Conservation (phyloP, 2,888 invertebrate genomes). For the Oscheius sp. region DNA sequence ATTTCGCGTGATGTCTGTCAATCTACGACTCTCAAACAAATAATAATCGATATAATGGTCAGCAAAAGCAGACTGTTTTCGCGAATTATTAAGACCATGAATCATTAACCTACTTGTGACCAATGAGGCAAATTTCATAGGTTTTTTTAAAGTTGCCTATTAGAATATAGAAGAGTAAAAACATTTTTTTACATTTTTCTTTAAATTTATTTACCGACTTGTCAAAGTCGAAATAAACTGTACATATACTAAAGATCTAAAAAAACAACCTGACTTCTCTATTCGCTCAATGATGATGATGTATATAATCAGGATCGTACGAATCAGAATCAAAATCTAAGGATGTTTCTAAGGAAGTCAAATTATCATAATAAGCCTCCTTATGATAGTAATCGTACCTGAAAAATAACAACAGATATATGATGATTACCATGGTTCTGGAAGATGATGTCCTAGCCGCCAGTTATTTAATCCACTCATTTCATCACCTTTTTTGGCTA, state of each 20-base stretch:
- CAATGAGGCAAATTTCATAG: not conserved
- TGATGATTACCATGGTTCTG: constrained; percentile 57
- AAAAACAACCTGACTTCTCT: not conserved
- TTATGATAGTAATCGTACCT: constrained; percentile 64
- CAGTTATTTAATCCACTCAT: constrained; percentile 46
- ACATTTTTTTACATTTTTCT: too few relatives aligned
- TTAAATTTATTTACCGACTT: not conserved
- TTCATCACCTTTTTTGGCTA: constrained; percentile 55
- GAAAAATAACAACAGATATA: not conserved
- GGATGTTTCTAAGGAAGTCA: constrained; percentile 56
- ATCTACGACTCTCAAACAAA: not conserved
- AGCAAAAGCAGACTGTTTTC: constrained; percentile 12
- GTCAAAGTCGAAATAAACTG: not conserved
- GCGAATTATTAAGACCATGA: not conserved
- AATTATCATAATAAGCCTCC: constrained; percentile 61
- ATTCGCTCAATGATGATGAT: constrained; percentile 53
- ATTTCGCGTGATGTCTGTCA: constrained; percentile 22
- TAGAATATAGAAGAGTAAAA: not conserved
- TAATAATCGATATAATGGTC: constrained; percentile 28
- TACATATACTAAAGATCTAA: constrained; percentile 14
- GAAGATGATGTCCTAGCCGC: constrained; percentile 56
- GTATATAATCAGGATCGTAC: constrained; percentile 66
- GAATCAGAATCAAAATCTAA: constrained; percentile 58
- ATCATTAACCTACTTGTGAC: not conserved
- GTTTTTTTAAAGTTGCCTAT: not conserved